Conservation (phyloP, 2,888 invertebrate genomes). For the Steinernema scapterisci region DNA sequence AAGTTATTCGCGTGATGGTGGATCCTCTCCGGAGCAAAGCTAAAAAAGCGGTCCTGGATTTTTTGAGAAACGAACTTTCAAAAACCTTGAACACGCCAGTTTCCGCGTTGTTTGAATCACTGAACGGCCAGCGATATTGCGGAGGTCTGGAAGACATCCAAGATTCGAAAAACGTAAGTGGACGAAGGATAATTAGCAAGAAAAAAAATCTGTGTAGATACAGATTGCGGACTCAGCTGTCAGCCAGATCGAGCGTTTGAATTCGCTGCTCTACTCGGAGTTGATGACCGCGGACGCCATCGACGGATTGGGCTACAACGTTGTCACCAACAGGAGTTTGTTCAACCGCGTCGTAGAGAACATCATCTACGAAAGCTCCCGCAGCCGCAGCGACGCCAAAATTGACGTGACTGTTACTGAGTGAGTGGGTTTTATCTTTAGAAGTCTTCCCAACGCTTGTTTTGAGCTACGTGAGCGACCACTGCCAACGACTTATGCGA, state of each 20-base stretch:
- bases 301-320: constrained; percentile 54
- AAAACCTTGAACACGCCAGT: not conserved
- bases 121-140: not conserved
- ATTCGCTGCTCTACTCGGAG: constrained; percentile 54
- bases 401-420: constrained; percentile 53
- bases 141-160: not conserved
- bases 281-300: constrained; percentile 55
- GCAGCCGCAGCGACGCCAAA: constrained; percentile 50
- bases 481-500: constrained; percentile 53
- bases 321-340: constrained; percentile 45
- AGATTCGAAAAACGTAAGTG: not conserved
- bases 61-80: not conserved
- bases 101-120: not conserved
- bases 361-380: constrained; percentile 55
- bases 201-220: not conserved
- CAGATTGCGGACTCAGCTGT: not conserved
- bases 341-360: constrained; percentile 55
- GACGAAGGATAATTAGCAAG: not conserved
- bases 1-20: constrained; percentile 48
- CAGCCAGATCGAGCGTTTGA: not conserved
- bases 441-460: not conserved
- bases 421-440: constrained; percentile 30
- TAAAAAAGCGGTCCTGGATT: not conserved
- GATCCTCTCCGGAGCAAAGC: not conserved
- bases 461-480: constrained; percentile 42